phyloP scores from a whole-genome alignment of 2,888 invertebrate genomes.

The Metallyticus violacea region DNA sequence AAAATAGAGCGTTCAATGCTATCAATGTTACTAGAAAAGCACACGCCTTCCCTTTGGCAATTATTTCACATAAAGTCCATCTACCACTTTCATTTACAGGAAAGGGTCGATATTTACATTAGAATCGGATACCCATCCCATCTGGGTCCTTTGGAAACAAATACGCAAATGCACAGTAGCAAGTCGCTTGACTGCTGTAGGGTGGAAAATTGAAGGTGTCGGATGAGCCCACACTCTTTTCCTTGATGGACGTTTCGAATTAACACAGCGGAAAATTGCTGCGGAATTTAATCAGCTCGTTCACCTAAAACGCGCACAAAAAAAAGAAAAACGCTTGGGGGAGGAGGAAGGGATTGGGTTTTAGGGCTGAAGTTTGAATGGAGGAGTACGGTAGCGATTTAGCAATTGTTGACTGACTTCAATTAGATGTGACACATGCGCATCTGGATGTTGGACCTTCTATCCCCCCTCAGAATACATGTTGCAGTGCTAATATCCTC shows the following conservation, averaged over 20 bases:
- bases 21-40: neutral
- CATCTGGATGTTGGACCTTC: too few relatives aligned
- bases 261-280: constrained; percentile 15
- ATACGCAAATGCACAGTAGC: neutral
- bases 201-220: neutral
- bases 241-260: constrained; percentile 1
- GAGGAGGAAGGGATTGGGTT: neutral
- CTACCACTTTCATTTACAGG: neutral
- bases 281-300: constrained; percentile 15
- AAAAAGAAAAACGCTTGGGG: neutral
- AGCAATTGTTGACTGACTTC: constrained; percentile 2
- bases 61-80: neutral
- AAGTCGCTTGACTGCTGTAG: neutral
- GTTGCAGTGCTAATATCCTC: neutral
- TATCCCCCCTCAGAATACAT: neutral
- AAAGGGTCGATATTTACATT: neutral
- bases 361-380: neutral
- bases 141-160: neutral
- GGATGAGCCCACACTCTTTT: neutral
- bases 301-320: neutral
- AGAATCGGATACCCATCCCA: neutral
- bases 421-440: constrained; percentile 2
- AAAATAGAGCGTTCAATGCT: neutral
- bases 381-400: neutral
- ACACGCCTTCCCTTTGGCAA: neutral